Evolutionary conservation across 2,888 invertebrate genomes (phyloP), one percentile per base, ranked within the genome.

Genomic region (Octonoba sinensis): DNA sequence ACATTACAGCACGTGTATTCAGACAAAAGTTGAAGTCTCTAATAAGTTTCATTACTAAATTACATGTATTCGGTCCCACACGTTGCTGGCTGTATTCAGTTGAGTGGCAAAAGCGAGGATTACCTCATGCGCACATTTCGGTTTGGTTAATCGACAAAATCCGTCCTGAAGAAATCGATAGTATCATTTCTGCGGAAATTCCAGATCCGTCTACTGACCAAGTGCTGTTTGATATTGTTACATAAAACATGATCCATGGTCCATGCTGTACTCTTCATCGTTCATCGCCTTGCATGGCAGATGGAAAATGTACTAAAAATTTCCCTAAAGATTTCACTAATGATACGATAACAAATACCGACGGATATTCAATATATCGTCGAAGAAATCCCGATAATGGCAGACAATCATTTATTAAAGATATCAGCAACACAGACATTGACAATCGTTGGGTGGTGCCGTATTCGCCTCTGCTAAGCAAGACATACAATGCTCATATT

Each of bases 121-220:
- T 77, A 27, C 77, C 77, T 27, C 76, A 84, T 64, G 51, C 46
- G 13, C 83, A 83, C 54, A 66, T 76, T 18, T 44, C 84, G 36
- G 18, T 84, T 18, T 56, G 54, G 65, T 65, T 82, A 12, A 44
- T 57, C 4, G 60, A 75, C 18, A 74, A 82, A 13, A 69, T 73
- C 20, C 83, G 83, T 78, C 73, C 84, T 62, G 85, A 86, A 64
- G 64, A 83, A 4, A 71, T 85, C 22, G 84, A 86, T 57, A 62
- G 47, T 13, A 27, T 84, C 12, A 65, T 86, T 13, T 69, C n/a
- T 27, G 85, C 85, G 49, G 84, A 85, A 66, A 83, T 87, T 46
- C 86, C 85, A n/a, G 71, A 84, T 60, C 67, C n/a, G n/a, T n/a
- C n/a, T n/a, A n/a, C n/a, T n/a, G n/a, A n/a, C n/a, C n/a, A n/a